Base-by-base conservation (phyloP, 1,140 invertebrate species). In the Kradibia gibbosae region DNA sequence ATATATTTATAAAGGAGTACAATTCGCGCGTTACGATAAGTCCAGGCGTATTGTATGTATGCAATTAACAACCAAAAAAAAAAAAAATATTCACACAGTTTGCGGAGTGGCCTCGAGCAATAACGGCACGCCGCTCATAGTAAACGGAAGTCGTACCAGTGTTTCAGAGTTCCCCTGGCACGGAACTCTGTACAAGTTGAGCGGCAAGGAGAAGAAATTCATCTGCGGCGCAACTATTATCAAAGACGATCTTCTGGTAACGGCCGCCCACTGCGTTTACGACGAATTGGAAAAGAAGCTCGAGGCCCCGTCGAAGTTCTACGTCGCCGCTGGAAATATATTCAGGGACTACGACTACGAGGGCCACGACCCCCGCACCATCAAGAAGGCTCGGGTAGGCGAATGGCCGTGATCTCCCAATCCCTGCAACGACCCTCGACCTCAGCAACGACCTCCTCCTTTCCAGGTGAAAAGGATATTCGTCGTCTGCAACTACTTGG, bases 101-200 rank as follows among this genome's bases (percentile, higher is more conserved):
- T 91, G 90, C 70, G 62, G 90, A 76, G 25, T 84, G 42, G 60
- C 85, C 15, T 3, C 79, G 25, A 62, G 57, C 15, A n/a, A 7
- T 22, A 55, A 60, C 10, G 34, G 13, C 20, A 83, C 1, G 73
- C 86, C 90, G 8, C 75, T 89, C 0, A 86, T 91, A 42, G 83
- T 89, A 5, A 85, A 89, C 53, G 90, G 89, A 45, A 53, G 25
- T 1, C 0, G 0, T 5, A 83, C 90, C 7, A 84, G 85, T 8
- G 82, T 90, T n/a, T 83, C 78, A 0, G 88, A 90, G 36, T 90
- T 91, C 72, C 90, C 90, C 4, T 91, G 90, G 90, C 90, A 91
- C 36, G 90, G 87, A 8, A 88, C 90, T 22, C 60, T 91, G 8
- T 91, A 91, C 28, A 83, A 39, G 74, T 28, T 74, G 1, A 72